phyloP scores from a whole-genome alignment of 2,113 vertebrate species.

The Xenopus borealis region DNA sequence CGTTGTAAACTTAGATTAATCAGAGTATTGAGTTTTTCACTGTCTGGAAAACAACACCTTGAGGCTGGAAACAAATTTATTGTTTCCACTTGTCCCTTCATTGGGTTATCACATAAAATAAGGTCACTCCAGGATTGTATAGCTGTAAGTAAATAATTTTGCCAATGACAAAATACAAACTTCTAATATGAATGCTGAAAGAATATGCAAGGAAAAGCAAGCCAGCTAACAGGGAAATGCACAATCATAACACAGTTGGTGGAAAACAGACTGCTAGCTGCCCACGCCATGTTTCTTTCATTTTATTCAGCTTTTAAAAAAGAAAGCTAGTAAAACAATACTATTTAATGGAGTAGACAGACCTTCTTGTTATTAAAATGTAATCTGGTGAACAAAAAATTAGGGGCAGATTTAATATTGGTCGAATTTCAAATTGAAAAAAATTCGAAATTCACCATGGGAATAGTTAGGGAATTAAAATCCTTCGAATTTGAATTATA shows the following conservation, averaged over 20 bases:
- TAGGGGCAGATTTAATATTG: too few species aligned
- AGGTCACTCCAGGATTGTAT: constrained; percentile 22
- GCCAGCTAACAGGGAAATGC: constrained; percentile 30
- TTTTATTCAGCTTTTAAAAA: constrained; percentile 19
- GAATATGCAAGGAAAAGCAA: constrained; percentile 26
- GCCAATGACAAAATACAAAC: constrained; percentile 13
- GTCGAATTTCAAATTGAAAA: too few species aligned
- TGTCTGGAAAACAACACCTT: constrained; percentile 31
- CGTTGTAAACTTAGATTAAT: constrained; percentile 35
- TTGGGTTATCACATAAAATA: constrained; percentile 33
- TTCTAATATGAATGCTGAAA: constrained; percentile 18
- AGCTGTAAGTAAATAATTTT: constrained; percentile 19
- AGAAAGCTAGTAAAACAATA: constrained; percentile 1
- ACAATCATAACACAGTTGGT: constrained; percentile 25
- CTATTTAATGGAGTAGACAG: neutral
- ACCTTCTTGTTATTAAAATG: neutral
- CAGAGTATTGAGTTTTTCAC: constrained; percentile 22
- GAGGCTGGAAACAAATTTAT: constrained; percentile 38
- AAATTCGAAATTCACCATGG: too few species aligned
- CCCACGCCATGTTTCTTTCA: constrained; percentile 24
- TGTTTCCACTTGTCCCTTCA: constrained; percentile 18
- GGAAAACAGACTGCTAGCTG: constrained; percentile 19
- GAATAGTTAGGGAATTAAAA: too few species aligned
- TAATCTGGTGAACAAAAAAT: neutral
- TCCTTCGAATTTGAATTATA: too few species aligned